These are phyloP conservation scores for Drymonia ruficornis DNA, from an alignment of 2,888 invertebrate genomes.

Conservation along the genomic window DNA sequence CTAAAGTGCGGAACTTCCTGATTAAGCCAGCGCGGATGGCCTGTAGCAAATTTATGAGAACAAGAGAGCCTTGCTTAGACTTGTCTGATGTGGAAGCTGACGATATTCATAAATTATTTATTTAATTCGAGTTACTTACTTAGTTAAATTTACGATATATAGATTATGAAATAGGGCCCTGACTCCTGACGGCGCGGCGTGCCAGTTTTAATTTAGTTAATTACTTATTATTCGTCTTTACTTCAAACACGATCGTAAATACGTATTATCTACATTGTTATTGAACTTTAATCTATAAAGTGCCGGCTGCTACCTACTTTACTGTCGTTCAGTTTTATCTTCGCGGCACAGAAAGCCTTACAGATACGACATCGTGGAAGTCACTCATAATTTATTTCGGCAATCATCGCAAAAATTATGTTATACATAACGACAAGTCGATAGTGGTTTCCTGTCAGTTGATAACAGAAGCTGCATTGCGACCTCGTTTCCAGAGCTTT, in stretches of 20 bases:
- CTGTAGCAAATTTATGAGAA: no score
- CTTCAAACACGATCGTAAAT: background rate
- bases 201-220: no score
- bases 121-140: no score
- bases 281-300: slow-evolving; percentile 1
- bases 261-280: background rate
- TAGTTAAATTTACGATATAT: no score
- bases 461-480: slow-evolving; percentile 73
- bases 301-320: background rate
- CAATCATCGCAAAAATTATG: slow-evolving; percentile 83
- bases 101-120: no score
- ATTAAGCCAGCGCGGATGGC: no score
- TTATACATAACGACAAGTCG: slow-evolving; percentile 80
- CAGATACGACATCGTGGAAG: slow-evolving; percentile 54
- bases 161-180: no score
- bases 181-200: no score
- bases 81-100: no score
- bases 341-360: slow-evolving; percentile 36
- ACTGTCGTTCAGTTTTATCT: slow-evolving; percentile 33
- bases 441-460: slow-evolving; percentile 75
- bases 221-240: background rate
- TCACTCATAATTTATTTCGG: slow-evolving; percentile 65
- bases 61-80: no score
- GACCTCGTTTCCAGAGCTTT: slow-evolving; percentile 78
- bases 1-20: no score